phyloP scores from a whole-genome alignment of 2,797 vertebrate species.

The Sebastolobus altivelis region DNA sequence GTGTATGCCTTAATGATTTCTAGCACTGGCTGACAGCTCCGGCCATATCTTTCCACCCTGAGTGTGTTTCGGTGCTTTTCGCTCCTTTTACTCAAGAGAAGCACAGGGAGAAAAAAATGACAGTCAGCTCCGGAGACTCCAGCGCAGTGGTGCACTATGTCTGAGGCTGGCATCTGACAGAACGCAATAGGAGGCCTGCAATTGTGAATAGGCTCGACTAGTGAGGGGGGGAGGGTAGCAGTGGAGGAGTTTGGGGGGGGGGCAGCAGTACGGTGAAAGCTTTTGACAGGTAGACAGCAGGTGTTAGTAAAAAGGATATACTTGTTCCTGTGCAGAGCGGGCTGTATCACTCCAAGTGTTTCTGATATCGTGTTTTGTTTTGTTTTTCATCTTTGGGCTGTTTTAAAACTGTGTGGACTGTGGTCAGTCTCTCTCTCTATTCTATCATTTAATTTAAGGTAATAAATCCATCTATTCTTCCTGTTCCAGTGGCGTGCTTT shows the following conservation, averaged over 20 bases:
- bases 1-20: slow-evolving; percentile 70
- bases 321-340: slow-evolving; percentile 47
- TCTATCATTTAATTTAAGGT: slow-evolving; percentile 29
- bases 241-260: slow-evolving; percentile 32
- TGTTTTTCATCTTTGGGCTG: neutral
- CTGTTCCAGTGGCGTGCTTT: slow-evolving; percentile 30
- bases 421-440: neutral
- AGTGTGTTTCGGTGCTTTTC: slow-evolving; percentile 44
- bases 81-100: slow-evolving; percentile 53
- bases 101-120: slow-evolving; percentile 65
- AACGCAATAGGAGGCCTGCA: slow-evolving; percentile 66
- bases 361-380: slow-evolving; percentile 34
- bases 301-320: slow-evolving; percentile 72
- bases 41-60: slow-evolving; percentile 45
- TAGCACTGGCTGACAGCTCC: slow-evolving; percentile 60
- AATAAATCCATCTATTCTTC: slow-evolving; percentile 31
- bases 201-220: slow-evolving; percentile 65
- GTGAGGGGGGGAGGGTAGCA: slow-evolving; percentile 34
- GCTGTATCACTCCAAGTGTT: slow-evolving; percentile 47
- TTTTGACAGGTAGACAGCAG: slow-evolving; percentile 78
- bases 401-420: slow-evolving; percentile 40
- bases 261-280: slow-evolving; percentile 55
- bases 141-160: slow-evolving; percentile 71
- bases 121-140: slow-evolving; percentile 74
- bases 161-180: slow-evolving; percentile 78